Percentiles rank a stretch among this genome's conserved stretches.
Evolutionary conservation across 2,113 vertebrate genomes (phyloP).

Genomic region (Spea bombifrons): DNA sequence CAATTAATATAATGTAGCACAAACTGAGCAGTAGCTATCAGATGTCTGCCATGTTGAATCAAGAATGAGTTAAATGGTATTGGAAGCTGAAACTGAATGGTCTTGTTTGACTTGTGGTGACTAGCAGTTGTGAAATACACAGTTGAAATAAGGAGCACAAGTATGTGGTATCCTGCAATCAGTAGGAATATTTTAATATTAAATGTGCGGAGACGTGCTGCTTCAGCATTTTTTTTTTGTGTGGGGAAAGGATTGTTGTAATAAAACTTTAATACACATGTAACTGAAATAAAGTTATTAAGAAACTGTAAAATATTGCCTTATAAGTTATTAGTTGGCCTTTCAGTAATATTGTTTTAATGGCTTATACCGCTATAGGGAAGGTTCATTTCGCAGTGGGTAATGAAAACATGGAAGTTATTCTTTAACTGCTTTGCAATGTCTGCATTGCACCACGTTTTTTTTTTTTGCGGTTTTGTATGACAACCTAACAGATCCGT

Average conservation of each 20-base stretch:
- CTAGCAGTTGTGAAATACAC: not conserved
- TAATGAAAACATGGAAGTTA: conserved; percentile 7
- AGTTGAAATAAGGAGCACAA: not conserved
- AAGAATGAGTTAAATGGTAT: not conserved
- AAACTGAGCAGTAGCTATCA: too few species aligned
- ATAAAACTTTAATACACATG: conserved; percentile 35
- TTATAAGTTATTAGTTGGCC: conserved; percentile 25
- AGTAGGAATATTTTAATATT: conserved; percentile 31
- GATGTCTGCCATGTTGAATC: not conserved
- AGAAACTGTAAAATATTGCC: conserved; percentile 13
- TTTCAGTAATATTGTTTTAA: conserved; percentile 43
- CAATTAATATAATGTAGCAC: too few species aligned
- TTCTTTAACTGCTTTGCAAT: not conserved
- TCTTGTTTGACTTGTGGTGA: conserved; percentile 2
- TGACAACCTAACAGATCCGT: too few species aligned
- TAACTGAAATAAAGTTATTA: conserved; percentile 31
- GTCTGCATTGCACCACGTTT: not conserved
- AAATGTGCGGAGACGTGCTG: conserved; percentile 25
- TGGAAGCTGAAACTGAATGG: too few species aligned
- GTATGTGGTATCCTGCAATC: conserved; percentile 2
- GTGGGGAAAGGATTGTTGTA: conserved; percentile 22
- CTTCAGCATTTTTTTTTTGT: conserved; percentile 37
- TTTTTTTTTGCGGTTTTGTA: not conserved
- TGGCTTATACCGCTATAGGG: conserved; percentile 20
- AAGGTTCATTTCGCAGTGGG: conserved; percentile 38